Conservation (phyloP, 2,797 vertebrate genomes). For the Ficedula albicollis region DNA sequence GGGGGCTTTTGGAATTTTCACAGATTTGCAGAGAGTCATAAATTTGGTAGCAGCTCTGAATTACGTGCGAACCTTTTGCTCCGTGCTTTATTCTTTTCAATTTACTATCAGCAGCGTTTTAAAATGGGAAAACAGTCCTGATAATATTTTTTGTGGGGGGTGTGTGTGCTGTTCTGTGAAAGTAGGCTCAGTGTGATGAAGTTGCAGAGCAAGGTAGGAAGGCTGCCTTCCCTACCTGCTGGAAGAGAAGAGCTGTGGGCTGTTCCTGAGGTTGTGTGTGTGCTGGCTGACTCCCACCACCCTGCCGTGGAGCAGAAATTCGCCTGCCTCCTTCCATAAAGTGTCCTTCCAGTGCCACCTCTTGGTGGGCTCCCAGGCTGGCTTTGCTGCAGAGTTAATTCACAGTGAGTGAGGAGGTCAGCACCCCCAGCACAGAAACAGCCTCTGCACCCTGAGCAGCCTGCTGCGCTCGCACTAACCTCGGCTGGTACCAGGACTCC, state of each 20-base stretch:
- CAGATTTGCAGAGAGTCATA: background rate
- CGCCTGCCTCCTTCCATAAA: background rate
- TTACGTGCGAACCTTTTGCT: background rate
- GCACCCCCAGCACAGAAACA: background rate
- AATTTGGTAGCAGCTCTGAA: background rate
- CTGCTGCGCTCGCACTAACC: background rate
- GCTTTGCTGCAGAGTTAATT: background rate
- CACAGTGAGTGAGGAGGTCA: background rate
- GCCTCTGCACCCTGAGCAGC: background rate
- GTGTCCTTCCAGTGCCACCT: constrained; percentile 59
- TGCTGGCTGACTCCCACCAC: background rate
- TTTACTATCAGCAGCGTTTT: background rate
- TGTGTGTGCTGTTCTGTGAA: fast-evolving
- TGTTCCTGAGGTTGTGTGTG: background rate
- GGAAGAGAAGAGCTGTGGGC: background rate
- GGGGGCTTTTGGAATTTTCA: background rate
- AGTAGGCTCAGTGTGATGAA: background rate
- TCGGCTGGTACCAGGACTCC: background rate
- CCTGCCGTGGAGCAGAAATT: background rate
- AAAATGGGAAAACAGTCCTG: background rate
- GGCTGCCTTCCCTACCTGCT: background rate
- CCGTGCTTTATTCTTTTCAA: background rate
- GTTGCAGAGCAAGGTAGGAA: background rate
- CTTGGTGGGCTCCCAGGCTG: background rate
- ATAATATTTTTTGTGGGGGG: fast-evolving